Conservation (phyloP, 2,888 invertebrate genomes). For the Agriopis marginaria region DNA sequence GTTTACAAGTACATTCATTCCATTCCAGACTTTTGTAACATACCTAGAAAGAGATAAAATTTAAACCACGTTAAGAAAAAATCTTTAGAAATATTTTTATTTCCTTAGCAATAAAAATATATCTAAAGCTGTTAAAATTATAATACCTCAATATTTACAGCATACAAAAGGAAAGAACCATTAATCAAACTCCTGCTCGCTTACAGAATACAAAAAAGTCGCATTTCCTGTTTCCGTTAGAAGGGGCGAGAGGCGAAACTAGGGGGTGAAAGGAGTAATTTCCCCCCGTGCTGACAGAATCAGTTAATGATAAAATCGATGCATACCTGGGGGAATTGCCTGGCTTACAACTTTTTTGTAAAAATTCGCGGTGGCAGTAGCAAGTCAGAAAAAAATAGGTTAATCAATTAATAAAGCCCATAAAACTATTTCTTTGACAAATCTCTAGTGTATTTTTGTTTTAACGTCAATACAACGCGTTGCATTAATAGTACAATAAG, state of each 20-base stretch:
- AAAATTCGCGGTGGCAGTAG: not conserved
- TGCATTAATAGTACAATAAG: too few species aligned
- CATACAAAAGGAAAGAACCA: slow-evolving; percentile 28
- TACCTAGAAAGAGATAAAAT: too few species aligned
- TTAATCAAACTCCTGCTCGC: slow-evolving; percentile 40
- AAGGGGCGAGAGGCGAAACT: slow-evolving; percentile 10
- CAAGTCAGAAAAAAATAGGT: not conserved
- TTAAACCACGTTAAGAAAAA: not conserved
- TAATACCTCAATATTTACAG: slow-evolving; percentile 34
- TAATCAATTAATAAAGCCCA: not conserved
- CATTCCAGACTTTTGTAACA: not conserved
- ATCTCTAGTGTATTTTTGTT: too few species aligned
- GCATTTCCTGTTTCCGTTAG: slow-evolving; percentile 37
- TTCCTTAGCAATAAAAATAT: not conserved
- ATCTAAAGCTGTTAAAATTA: slow-evolving; percentile 24
- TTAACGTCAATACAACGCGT: too few species aligned
- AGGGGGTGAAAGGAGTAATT: slow-evolving; percentile 12
- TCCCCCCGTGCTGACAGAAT: slow-evolving; percentile 23
- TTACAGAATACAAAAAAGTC: slow-evolving; percentile 41
- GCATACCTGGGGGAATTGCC: slow-evolving; percentile 23
- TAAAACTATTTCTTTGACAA: not conserved
- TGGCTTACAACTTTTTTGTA: slow-evolving; percentile 19
- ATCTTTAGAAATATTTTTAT: not conserved
- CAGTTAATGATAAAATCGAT: slow-evolving; percentile 43
- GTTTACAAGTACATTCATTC: too few species aligned